Base-by-base conservation (phyloP, 92 coral and sea anemone species). In the Blastomussa wellsi region DNA sequence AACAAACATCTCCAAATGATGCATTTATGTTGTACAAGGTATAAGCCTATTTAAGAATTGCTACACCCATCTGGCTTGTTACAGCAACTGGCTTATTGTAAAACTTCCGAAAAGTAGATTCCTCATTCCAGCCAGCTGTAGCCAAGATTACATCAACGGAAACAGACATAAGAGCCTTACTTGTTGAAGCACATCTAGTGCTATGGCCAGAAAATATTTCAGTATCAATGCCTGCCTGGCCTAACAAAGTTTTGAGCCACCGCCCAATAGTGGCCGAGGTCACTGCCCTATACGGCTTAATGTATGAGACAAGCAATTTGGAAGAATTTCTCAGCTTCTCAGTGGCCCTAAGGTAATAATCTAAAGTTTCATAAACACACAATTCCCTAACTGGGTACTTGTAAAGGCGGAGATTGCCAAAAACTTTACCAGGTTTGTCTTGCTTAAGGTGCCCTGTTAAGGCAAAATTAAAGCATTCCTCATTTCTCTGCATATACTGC, bases 361-460 rank as follows among this genome's bases (percentile, higher is more conserved):
- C 79, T 52, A 88, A 38, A n/a, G 90, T 91, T 77, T 86, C 75
- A 76, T 92, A 88, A 7, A 91, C 75, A 76, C 88, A 88, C 16
- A 91, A 66, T 71, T 88, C 86, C 55, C 32, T 48, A 1, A 71
- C 89, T 13, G 64, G 79, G 79, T 88, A 91, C 29, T 53, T 84
- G 79, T 41, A 80, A 7, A 91, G 76, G 26, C 84, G 68, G 7
- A 81, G 31, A 67, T 84, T 84, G 1, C 94, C 86, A 72, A 81
- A 91, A 15, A 88, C 94, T 14, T 83, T 86, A 15, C 94, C 94
- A 29, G 92, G 90, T 65, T 16, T 53, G 20, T 53, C 22, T 24
- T 53, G n/a, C 87, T 92, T 92, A 42, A 92, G 7, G 44, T 69
- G 74, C 35, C 78, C 86, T 19, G 90, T 84, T 28, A 88, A 74